A percentile compares a stretch with the other conserved stretches of the same genome.
Conservation (phyloP, 2,797 vertebrate species). For the Amniataba percoides region DNA sequence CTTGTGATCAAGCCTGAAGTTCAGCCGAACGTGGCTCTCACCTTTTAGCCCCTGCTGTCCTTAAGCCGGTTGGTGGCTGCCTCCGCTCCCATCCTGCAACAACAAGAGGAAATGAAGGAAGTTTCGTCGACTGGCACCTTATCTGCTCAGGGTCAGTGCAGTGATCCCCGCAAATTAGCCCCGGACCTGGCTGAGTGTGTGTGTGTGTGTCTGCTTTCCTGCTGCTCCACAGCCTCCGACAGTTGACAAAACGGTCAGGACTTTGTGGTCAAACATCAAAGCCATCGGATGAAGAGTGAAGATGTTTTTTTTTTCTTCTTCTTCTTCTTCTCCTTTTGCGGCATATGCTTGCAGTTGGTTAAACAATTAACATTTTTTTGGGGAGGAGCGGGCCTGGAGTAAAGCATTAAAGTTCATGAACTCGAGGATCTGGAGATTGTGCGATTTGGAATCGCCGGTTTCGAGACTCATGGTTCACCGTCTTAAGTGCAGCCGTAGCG, state of each 20-base stretch:
- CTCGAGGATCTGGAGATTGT: slow-evolving; percentile 12
- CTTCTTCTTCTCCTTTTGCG: not conserved
- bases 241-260: slow-evolving; percentile 63
- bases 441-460: slow-evolving; percentile 15
- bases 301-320: slow-evolving; percentile 17
- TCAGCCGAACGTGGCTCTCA: slow-evolving; percentile 83
- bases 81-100: slow-evolving; percentile 77
- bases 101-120: slow-evolving; percentile 87
- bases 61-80: slow-evolving; percentile 75
- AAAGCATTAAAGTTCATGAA: slow-evolving; percentile 36
- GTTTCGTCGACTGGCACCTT: slow-evolving; percentile 84
- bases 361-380: slow-evolving; percentile 41
- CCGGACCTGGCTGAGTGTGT: slow-evolving; percentile 55
- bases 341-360: slow-evolving; percentile 51
- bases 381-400: slow-evolving; percentile 20
- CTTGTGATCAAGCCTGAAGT: slow-evolving; percentile 83
- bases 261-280: slow-evolving; percentile 67
- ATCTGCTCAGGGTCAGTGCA: slow-evolving; percentile 78
- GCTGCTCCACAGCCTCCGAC: slow-evolving; percentile 53
- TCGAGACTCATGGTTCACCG: not conserved
- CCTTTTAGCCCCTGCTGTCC: slow-evolving; percentile 82
- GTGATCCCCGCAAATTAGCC: slow-evolving; percentile 83
- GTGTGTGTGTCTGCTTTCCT: slow-evolving; percentile 37
- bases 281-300: slow-evolving; percentile 45
- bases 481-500: not conserved